phyloP scores from a whole-genome alignment of 2,113 vertebrate genomes.

The Sceloporus tristichus region DNA sequence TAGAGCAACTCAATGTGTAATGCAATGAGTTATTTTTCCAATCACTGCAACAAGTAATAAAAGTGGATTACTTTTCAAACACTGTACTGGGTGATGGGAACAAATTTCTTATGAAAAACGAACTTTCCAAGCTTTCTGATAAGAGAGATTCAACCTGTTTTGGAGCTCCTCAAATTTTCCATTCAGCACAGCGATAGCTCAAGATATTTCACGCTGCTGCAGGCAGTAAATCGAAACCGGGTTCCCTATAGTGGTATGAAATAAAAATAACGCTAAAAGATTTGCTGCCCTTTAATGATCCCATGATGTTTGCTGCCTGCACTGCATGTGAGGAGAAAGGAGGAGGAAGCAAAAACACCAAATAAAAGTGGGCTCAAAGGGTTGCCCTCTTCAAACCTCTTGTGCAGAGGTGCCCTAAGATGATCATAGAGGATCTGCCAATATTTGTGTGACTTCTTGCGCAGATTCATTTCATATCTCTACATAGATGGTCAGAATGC shows the following conservation, averaged over 20 bases:
- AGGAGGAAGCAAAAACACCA: not conserved
- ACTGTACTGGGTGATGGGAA: too few relatives aligned
- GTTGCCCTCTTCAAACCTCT: not conserved
- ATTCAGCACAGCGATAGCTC: not conserved
- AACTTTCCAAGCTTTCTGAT: not conserved
- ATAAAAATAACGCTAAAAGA: not conserved
- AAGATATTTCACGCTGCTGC: not conserved
- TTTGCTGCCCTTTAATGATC: not conserved
- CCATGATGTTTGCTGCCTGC: not conserved
- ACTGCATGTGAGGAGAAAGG: too few relatives aligned
- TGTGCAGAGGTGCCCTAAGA: not conserved
- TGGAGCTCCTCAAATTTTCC: not conserved
- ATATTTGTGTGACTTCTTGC: not conserved
- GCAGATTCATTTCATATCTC: not conserved
- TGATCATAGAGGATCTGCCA: not conserved
- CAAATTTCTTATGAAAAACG: too few relatives aligned
- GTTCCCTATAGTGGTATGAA: not conserved
- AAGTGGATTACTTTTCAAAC: too few relatives aligned
- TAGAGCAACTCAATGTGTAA: too few relatives aligned
- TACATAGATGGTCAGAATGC: not conserved
- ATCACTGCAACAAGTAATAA: too few relatives aligned
- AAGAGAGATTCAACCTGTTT: too few relatives aligned
- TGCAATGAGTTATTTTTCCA: too few relatives aligned
- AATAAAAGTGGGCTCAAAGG: not conserved
- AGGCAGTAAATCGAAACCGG: not conserved